Conservation (phyloP, 23 tunicate species). For the Diplosoma virens region DNA sequence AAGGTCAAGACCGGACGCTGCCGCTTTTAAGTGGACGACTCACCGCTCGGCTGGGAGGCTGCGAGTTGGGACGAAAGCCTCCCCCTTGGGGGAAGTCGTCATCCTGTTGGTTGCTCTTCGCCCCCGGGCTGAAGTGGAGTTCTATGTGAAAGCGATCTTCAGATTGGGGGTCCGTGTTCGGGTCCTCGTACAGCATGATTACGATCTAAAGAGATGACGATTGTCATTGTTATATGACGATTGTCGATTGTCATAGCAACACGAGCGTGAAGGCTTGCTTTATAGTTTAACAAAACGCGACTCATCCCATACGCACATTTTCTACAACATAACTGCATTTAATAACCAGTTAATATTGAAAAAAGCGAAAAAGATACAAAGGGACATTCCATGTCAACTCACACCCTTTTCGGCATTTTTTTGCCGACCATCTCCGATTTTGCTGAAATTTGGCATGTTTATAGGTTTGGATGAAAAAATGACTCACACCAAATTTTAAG, state of each 20-base stretch:
- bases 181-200: constrained; percentile 97
- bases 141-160: constrained; percentile 96
- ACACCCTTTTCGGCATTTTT: too few relatives aligned
- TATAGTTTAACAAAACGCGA: too few relatives aligned
- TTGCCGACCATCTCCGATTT: too few relatives aligned
- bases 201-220: constrained; percentile 69
- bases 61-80: constrained; percentile 84
- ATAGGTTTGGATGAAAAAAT: too few relatives aligned
- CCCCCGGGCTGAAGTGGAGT: constrained; percentile 99
- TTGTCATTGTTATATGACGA: background rate
- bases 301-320: too few relatives aligned
- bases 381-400: too few relatives aligned
- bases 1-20: background rate
- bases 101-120: constrained; percentile 77
- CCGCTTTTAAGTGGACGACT: background rate
- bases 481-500: too few relatives aligned
- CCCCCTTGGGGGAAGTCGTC: constrained; percentile 94
- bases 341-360: too few relatives aligned
- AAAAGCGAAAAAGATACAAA: too few relatives aligned
- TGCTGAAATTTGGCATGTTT: too few relatives aligned
- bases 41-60: constrained; percentile 90
- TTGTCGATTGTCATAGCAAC: background rate
- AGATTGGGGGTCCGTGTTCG: constrained; percentile 78
- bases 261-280: too few relatives aligned
- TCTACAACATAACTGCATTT: too few relatives aligned